Conservation (phyloP, 2,113 vertebrate species). For the Aix galericulata region DNA sequence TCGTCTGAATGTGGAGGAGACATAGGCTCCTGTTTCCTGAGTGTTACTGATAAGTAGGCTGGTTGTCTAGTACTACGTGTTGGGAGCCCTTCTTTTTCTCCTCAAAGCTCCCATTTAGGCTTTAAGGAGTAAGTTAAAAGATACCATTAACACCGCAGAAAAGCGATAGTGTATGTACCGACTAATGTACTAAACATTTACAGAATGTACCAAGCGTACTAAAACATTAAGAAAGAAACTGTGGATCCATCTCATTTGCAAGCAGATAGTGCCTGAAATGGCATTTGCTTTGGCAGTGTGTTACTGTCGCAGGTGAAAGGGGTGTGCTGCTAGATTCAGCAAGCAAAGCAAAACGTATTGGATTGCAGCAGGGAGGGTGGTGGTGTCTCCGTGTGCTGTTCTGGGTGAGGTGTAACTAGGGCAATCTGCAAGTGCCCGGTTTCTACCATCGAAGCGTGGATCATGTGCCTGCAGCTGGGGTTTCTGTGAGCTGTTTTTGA, state of each 20-base stretch:
- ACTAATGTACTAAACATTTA: background rate
- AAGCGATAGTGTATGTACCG: background rate
- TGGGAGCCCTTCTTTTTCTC: background rate
- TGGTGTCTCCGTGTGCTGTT: background rate
- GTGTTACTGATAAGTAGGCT: background rate
- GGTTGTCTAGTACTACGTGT: background rate
- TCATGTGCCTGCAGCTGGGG: constrained; percentile 2
- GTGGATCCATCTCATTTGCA: background rate
- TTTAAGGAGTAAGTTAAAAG: background rate
- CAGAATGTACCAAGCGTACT: background rate
- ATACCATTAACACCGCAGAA: background rate
- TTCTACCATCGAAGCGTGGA: background rate
- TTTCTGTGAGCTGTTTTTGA: background rate
- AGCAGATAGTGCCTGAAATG: background rate
- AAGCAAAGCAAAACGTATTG: background rate
- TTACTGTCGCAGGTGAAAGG: background rate
- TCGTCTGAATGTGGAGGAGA: background rate
- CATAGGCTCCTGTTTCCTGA: background rate
- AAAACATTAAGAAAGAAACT: background rate
- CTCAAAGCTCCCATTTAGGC: background rate
- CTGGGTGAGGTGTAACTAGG: background rate
- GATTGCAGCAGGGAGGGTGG: background rate
- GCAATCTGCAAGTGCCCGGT: background rate
- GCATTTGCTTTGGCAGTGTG: background rate
- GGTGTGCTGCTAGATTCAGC: background rate